These are phyloP conservation scores for Cyrtorhinus lividipennis DNA, from an alignment of 1,140 invertebrate genomes.

Conservation along the genomic window DNA sequence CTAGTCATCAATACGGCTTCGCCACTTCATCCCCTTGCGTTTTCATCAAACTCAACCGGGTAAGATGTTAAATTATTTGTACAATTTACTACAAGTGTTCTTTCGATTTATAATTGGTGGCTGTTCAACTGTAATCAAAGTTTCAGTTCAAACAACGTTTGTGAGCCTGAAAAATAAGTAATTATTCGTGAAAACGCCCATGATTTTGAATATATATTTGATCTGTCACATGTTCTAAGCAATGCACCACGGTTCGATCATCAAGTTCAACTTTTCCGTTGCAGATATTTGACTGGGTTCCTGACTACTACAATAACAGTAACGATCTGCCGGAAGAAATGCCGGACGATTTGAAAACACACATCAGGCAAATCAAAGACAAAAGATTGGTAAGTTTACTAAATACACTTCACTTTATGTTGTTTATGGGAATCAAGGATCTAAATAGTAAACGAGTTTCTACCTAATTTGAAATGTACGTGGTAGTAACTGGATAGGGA, in stretches of 20 bases:
- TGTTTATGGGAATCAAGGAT: not conserved
- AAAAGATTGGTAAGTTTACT: constrained; percentile 15
- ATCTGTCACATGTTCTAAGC: too few species aligned
- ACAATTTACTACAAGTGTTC: too few species aligned
- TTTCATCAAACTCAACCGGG: constrained; percentile 75
- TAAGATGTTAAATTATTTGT: too few species aligned
- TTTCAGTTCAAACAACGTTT: too few species aligned
- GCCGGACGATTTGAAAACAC: constrained; percentile 43
- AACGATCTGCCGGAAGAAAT: constrained; percentile 46
- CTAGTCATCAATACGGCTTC: constrained; percentile 51
- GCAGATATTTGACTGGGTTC: constrained; percentile 53
- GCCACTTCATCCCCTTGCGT: constrained; percentile 57
- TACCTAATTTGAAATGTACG: not conserved
- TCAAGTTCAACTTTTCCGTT: constrained; percentile 23
- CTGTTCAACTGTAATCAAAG: too few species aligned
- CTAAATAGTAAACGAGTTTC: too few species aligned
- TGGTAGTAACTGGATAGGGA: too few species aligned
- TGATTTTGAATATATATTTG: too few species aligned
- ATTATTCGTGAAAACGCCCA: too few species aligned
- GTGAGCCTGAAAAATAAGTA: too few species aligned
- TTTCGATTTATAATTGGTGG: too few species aligned
- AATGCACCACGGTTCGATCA: too few species aligned
- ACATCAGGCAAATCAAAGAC: constrained; percentile 35
- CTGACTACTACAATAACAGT: constrained; percentile 50
- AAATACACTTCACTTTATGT: not conserved